Evolutionary conservation across 2,113 vertebrate species (phyloP).

Genomic region (Oncorhynchus gorbuscha): DNA sequence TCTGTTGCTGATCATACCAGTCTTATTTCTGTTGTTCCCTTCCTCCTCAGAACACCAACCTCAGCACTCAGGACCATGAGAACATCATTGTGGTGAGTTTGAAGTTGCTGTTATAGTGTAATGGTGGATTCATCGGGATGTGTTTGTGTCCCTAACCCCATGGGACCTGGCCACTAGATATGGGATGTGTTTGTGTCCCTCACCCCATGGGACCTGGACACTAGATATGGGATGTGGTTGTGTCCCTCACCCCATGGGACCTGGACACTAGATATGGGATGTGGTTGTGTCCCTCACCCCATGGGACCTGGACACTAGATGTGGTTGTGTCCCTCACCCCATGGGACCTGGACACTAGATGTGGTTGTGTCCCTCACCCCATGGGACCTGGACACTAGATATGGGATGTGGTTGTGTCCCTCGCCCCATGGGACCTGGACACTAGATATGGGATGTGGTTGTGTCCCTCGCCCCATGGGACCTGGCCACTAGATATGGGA

Average conservation of each 20-base stretch:
- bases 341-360: no score
- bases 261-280: neutral
- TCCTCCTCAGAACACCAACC: constrained; percentile 86
- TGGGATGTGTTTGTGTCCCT: constrained; percentile 5
- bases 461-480: neutral
- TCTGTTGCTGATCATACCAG: neutral
- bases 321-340: neutral
- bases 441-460: neutral
- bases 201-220: no score
- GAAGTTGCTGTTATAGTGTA: neutral
- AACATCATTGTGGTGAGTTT: constrained; percentile 97
- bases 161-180: no score
- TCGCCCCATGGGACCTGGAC: no score
- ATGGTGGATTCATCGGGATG: neutral
- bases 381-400: no score
- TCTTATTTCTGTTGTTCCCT: constrained; percentile 18
- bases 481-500: neutral
- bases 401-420: constrained; percentile 2
- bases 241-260: neutral
- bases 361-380: neutral
- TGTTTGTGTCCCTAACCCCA: neutral
- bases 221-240: neutral
- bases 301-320: no score
- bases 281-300: neutral
- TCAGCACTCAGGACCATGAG: constrained; percentile 96